These are phyloP conservation scores for Agriopis leucophaearia DNA, from an alignment of 2,888 invertebrate species.

Conservation along the genomic window DNA sequence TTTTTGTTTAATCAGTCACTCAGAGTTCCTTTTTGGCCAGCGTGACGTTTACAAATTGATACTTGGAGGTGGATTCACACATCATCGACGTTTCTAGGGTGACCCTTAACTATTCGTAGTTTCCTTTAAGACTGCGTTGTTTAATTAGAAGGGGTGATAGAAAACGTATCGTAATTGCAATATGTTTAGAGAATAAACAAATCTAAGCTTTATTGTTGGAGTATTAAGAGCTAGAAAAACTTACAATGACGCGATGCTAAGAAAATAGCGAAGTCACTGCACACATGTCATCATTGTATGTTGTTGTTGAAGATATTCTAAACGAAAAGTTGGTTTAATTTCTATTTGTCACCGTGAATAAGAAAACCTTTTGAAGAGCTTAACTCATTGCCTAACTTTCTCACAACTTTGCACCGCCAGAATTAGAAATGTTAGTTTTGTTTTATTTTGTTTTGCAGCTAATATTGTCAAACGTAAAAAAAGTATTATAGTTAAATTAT, in stretches of 20 bases:
- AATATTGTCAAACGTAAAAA: neutral
- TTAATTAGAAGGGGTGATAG: conserved; percentile 72
- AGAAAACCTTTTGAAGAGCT: too few relatives aligned
- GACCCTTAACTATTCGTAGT: conserved; percentile 48
- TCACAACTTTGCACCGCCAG: too few relatives aligned
- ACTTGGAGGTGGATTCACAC: conserved; percentile 46
- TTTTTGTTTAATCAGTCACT: conserved; percentile 63
- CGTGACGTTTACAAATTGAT: conserved; percentile 60
- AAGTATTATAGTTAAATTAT: too few relatives aligned
- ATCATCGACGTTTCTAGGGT: conserved; percentile 49
- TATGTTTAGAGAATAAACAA: conserved; percentile 58
- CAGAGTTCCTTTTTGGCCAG: conserved; percentile 70
- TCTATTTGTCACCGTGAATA: conserved; percentile 5
- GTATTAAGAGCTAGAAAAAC: conserved; percentile 4
- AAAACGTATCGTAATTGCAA: conserved; percentile 42
- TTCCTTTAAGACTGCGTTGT: conserved; percentile 73
- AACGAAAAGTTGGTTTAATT: neutral
- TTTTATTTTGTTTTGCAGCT: neutral
- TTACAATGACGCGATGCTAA: conserved; percentile 34
- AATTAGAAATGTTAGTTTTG: too few relatives aligned
- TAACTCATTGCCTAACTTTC: too few relatives aligned
- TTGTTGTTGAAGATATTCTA: conserved; percentile 34
- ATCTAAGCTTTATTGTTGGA: conserved; percentile 23
- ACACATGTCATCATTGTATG: conserved; percentile 51
- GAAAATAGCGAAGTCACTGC: conserved; percentile 66